phyloP scores from a whole-genome alignment of 1,140 invertebrate species.

The Brachionus plicatilis region DNA sequence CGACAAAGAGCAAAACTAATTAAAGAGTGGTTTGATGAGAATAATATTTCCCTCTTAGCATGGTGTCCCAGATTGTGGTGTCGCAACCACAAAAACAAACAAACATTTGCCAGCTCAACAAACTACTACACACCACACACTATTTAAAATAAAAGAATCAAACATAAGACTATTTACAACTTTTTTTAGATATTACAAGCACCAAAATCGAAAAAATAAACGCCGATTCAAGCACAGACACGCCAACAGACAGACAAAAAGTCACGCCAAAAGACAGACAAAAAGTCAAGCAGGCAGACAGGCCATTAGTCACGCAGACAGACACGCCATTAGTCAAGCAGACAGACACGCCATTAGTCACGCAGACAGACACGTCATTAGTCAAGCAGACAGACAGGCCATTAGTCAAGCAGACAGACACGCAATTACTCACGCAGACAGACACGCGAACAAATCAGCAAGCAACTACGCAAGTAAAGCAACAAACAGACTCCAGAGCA shows the following conservation, averaged over 20 bases:
- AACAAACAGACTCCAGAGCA: background rate
- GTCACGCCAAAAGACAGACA: too few relatives aligned
- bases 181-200: too few relatives aligned
- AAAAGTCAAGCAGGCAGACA: too few relatives aligned
- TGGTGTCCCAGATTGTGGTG: background rate
- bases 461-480: background rate
- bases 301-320: too few relatives aligned
- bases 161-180: too few relatives aligned
- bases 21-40: conserved; percentile 38
- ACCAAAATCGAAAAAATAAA: background rate
- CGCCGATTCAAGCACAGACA: background rate
- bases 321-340: too few relatives aligned
- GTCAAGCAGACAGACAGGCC: background rate
- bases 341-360: too few relatives aligned
- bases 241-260: too few relatives aligned
- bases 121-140: background rate
- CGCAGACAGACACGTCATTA: too few relatives aligned
- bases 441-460: background rate
- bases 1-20: background rate
- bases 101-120: too few relatives aligned
- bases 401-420: background rate
- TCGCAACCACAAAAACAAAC: too few relatives aligned
- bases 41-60: background rate
- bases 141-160: background rate
- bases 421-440: background rate